These are phyloP conservation scores for Heliocidaris tuberculata DNA, from an alignment of 35 echinoderm and acorn worm species.

Conservation along the genomic window DNA sequence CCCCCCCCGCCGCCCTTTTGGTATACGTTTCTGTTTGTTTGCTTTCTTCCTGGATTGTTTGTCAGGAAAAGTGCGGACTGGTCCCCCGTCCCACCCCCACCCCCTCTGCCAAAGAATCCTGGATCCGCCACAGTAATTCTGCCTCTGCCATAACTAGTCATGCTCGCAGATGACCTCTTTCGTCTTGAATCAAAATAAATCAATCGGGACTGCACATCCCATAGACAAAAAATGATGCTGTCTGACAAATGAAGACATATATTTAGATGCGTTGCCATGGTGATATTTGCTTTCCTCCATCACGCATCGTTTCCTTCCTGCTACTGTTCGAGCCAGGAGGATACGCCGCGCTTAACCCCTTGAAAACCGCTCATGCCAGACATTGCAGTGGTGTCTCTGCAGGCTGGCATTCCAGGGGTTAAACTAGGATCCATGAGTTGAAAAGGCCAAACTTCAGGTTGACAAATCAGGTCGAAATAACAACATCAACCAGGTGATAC, in stretches of 20 bases:
- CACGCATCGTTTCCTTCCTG: not conserved
- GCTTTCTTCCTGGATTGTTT: too few relatives aligned
- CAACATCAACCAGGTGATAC: not conserved
- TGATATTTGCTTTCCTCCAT: not conserved
- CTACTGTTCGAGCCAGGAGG: not conserved
- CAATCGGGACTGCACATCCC: not conserved
- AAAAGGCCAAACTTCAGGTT: not conserved
- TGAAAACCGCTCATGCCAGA: not conserved
- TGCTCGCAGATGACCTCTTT: not conserved
- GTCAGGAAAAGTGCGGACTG: too few relatives aligned
- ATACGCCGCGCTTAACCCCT: not conserved
- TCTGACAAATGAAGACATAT: slow-evolving; percentile 10
- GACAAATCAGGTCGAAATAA: not conserved
- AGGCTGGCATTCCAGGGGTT: not conserved
- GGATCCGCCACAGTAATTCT: too few relatives aligned
- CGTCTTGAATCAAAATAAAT: not conserved
- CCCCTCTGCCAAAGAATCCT: too few relatives aligned
- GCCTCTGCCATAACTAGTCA: not conserved
- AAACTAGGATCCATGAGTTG: not conserved
- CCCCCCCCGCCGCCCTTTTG: too few relatives aligned
- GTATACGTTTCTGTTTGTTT: too few relatives aligned
- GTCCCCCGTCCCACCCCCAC: too few relatives aligned
- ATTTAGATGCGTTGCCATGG: slow-evolving; percentile 10
- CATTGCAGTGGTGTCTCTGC: not conserved
- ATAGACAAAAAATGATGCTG: not conserved